Percentiles rank a stretch among this genome's conserved stretches.
Evolutionary conservation across 2,797 vertebrate genomes (phyloP).

Genomic region (Myotis planiceps): DNA sequence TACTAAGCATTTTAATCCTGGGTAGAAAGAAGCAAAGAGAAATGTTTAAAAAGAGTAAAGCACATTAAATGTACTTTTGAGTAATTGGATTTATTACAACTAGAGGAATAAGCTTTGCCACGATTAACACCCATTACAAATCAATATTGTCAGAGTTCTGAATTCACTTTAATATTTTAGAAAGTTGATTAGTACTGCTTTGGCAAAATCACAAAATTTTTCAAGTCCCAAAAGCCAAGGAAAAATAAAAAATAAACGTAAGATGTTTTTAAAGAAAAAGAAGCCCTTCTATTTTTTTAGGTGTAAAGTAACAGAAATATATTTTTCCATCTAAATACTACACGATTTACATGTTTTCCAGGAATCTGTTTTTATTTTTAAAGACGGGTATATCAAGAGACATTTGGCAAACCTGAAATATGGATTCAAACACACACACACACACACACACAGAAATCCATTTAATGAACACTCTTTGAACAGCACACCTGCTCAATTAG

Average conservation of each 20-base stretch:
- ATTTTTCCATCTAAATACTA: neutral
- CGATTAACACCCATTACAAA: slow-evolving; percentile 12
- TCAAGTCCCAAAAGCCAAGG: neutral
- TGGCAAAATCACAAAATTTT: slow-evolving; percentile 9
- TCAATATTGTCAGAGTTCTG: slow-evolving; percentile 1
- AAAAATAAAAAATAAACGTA: neutral
- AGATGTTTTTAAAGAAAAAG: neutral
- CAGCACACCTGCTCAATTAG: neutral
- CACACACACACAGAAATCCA: neutral
- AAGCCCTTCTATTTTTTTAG: neutral
- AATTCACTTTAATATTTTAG: slow-evolving; percentile 15
- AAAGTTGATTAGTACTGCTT: neutral
- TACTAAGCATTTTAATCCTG: slow-evolving; percentile 55
- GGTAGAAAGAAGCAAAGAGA: slow-evolving; percentile 34
- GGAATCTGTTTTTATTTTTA: slow-evolving; percentile 35
- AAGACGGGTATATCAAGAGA: neutral
- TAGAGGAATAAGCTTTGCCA: slow-evolving; percentile 41
- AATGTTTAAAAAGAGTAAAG: slow-evolving; percentile 12
- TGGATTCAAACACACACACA: neutral
- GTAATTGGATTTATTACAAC: slow-evolving; percentile 50
- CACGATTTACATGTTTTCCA: neutral
- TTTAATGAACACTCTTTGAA: neutral
- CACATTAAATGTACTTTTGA: slow-evolving; percentile 24
- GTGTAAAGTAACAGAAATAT: neutral
- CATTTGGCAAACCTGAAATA: slow-evolving; percentile 29